Base-by-base conservation (phyloP, 2,113 vertebrate genomes). In the Holacanthus passer region DNA sequence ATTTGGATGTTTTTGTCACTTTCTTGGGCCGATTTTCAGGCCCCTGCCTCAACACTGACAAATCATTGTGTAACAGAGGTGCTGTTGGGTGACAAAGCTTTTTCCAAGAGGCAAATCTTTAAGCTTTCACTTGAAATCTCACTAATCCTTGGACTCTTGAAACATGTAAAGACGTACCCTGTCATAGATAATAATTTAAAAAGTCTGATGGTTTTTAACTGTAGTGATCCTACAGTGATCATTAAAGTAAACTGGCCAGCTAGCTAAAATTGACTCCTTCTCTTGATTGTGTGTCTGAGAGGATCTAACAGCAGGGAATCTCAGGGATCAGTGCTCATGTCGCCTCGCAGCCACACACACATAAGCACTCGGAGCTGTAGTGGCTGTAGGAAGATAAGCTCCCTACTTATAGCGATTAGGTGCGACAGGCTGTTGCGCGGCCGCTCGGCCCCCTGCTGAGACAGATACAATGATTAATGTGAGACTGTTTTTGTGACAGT, bases 301-400 rank as follows among this genome's bases (percentile, higher is more conserved):
- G 81, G 80, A 76, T 85, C 37, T 14, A 65, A 53, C 60, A 71
- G 70, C 63, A 67, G 76, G 75, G 69, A 75, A 32, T 73, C 71
- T 63, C 35, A n/a, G 41, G n/a, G 75, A 84, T 91, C 66, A 70
- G 63, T 31, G 58, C 58, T 81, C 47, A 67, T 70, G 76, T 74
- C 77, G 55, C 82, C 63, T 76, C 45, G 3, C 53, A 53, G 60
- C 56, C 71, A 16, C 75, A 83, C 73, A 67, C 32, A 24, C 52
- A 67, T 43, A 55, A 66, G 76, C 45, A 12, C 32, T 47, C 5
- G 1, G 67, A 82, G 79, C 88, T 74, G 77, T 52, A 58, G 62
- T 69, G 62, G 70, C 70, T 84, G 77, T 73, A 45, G 71, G 66
- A 50, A 43, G 71, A 80, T 91, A 85, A 92, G 79, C 90, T 77